A percentile compares a stretch with the other conserved stretches of the same genome.
Conservation (phyloP, 2,797 vertebrate genomes). For the Fistularia commersonii region DNA sequence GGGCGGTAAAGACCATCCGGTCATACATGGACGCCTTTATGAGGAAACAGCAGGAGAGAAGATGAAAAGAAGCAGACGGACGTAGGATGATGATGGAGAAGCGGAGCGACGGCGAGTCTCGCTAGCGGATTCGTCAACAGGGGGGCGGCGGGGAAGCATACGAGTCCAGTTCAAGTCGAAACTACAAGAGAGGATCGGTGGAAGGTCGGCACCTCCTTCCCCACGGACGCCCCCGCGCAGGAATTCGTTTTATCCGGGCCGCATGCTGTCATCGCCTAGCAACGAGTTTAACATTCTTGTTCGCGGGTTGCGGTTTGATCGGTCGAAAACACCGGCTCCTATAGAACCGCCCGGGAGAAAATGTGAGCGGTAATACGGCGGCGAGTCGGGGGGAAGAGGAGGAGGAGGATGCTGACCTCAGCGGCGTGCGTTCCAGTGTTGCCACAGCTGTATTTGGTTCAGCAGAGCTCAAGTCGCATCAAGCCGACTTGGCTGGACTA, state of each 20-base stretch:
- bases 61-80: constrained; percentile 22
- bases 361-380: constrained; percentile 22
- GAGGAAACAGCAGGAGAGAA: constrained; percentile 2
- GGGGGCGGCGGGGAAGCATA: no score
- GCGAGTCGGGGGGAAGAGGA: constrained; percentile 13
- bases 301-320: no score
- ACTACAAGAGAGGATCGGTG: no score
- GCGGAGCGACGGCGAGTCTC: no score
- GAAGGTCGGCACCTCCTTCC: no score
- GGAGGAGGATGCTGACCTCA: constrained; percentile 31
- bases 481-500: constrained; percentile 26
- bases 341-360: no score
- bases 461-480: constrained; percentile 51
- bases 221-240: no score
- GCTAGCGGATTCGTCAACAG: no score
- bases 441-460: constrained; percentile 63
- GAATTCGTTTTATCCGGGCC: constrained; percentile 19
- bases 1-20: no score
- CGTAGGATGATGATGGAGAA: neutral
- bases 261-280: constrained; percentile 24
- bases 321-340: no score
- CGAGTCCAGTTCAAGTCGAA: no score
- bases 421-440: constrained; percentile 54
- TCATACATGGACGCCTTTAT: constrained; percentile 12
- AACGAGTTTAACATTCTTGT: constrained; percentile 25